Evolutionary conservation across 2,797 vertebrate genomes (phyloP).

Genomic region (Hypotaenidia okinawae): DNA sequence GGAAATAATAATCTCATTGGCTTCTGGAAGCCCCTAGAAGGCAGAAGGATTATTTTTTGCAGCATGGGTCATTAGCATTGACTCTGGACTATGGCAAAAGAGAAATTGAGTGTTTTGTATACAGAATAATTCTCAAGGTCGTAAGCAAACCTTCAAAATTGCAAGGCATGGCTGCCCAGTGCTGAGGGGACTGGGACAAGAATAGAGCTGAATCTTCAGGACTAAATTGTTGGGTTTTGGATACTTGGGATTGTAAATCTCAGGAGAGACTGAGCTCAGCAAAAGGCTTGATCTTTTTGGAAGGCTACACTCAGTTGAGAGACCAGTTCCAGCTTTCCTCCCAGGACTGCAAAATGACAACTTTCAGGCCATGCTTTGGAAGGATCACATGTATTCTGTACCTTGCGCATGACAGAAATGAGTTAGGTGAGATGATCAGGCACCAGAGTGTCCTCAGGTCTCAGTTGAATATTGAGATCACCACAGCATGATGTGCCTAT

Average conservation of each 20-base stretch:
- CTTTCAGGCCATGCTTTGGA: background rate
- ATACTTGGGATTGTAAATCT: background rate
- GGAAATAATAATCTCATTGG: background rate
- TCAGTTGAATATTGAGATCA: background rate
- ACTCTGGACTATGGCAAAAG: background rate
- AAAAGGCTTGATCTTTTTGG: background rate
- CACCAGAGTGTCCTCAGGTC: background rate
- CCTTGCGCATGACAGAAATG: background rate
- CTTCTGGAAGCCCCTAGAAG: background rate
- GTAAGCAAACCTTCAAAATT: background rate
- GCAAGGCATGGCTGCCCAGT: background rate
- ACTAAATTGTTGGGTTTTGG: background rate
- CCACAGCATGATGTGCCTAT: background rate
- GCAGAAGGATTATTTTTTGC: background rate
- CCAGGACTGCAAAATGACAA: background rate
- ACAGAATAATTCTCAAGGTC: background rate
- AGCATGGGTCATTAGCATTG: background rate
- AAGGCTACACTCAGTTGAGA: background rate
- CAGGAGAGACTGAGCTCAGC: background rate
- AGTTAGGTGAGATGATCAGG: background rate
- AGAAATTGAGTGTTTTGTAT: background rate
- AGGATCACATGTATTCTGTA: background rate
- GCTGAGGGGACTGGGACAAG: background rate
- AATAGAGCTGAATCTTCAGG: background rate
- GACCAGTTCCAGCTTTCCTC: background rate